Evolutionary conservation across 1,140 invertebrate genomes (phyloP).

Genomic region (Chrysomallon squamiferum): DNA sequence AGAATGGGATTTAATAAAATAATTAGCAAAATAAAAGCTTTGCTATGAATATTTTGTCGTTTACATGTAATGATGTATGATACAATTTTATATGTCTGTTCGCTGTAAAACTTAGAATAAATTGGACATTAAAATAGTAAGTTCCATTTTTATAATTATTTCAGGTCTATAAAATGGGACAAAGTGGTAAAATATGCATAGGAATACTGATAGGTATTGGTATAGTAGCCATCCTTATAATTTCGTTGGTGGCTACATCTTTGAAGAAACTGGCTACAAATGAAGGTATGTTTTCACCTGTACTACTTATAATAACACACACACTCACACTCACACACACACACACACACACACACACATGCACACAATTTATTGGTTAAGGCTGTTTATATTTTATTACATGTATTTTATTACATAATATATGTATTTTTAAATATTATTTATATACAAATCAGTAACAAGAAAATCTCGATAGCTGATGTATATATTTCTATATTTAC

Average conservation of each 20-base stretch:
- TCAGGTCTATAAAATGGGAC: too few relatives aligned
- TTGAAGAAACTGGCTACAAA: conserved; percentile 52
- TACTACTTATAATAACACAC: background rate
- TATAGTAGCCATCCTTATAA: conserved; percentile 27
- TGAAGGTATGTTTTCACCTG: conserved; percentile 40
- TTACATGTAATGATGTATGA: too few relatives aligned
- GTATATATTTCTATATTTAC: background rate
- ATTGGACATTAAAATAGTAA: too few relatives aligned
- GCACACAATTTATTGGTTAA: background rate
- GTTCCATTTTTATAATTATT: too few relatives aligned
- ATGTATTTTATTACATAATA: background rate
- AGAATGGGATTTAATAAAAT: too few relatives aligned
- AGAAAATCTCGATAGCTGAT: background rate
- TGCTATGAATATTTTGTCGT: too few relatives aligned
- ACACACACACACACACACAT: background rate
- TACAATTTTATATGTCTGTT: too few relatives aligned
- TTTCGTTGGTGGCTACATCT: conserved; percentile 42
- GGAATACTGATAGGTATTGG: conserved; percentile 23
- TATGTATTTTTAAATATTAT: background rate
- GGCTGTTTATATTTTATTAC: background rate
- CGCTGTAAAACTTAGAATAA: too few relatives aligned
- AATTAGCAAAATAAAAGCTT: too few relatives aligned
- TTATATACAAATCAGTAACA: background rate
- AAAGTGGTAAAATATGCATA: conserved; percentile 5
- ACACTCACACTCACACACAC: background rate